Base-by-base conservation (phyloP, 1,140 invertebrate genomes). In the Megalonaias nervosa region DNA sequence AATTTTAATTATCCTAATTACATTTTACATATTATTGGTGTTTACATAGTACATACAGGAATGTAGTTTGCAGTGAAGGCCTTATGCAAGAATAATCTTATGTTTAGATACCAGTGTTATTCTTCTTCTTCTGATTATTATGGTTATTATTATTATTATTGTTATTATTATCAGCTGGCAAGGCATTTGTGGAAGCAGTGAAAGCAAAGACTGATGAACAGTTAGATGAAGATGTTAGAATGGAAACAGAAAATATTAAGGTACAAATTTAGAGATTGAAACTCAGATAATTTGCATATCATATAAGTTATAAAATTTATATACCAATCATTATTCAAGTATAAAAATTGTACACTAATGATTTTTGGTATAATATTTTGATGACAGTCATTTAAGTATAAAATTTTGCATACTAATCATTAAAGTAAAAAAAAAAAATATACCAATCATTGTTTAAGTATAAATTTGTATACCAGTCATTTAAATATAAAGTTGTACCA, bases 181-280 rank as follows among this genome's bases (percentile, higher is more conserved):
- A 89, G 80, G 87, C 81, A 60, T 89, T 87, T 84, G 87, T 89
- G 21, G 85, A 89, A 75, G 85, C 85, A 61, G 84, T 86, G 11
- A 89, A 87, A 72, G 69, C 82, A 38, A 89, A 89, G 69, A 89
- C 87, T 67, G 87, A 87, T 48, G 86, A 86, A 55, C 81, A 89
- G 74, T 74, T 89, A 59, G 86, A 89, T 79, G 85, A 87, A 76
- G 85, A 87, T 56, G 84, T 89, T 12, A 81, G 76, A 64, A 57
- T 89, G 75, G 87, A 89, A 69, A 81, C 84, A 66, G 87, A 89
- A 79, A 79, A 82, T 48, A 79, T 81, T 21, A 26, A 84, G 81
- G 84, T 84, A 75, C 64, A 19, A 26, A 38, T 38, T 38, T 9
- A 38, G 38, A 38, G 0, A 5, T 38, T 38, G 1, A 38, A 38